Evolutionary conservation across 1,140 invertebrate species (phyloP).

Genomic region (Drosophila erecta): DNA sequence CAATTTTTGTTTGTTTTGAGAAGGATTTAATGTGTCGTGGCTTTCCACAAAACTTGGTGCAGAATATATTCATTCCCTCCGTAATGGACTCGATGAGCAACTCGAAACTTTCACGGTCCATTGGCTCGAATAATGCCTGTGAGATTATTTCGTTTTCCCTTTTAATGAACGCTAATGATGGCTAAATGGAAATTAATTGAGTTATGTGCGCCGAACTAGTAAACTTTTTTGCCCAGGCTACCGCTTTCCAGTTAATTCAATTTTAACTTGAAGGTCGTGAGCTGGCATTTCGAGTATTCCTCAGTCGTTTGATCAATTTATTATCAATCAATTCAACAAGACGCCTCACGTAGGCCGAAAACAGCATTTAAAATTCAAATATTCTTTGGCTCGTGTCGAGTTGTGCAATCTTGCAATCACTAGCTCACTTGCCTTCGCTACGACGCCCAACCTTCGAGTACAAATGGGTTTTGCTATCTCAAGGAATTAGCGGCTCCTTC

Average conservation of each 20-base stretch:
- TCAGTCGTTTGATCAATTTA: conserved; percentile 44
- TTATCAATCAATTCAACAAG: conserved; percentile 49
- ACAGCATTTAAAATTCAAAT: background rate
- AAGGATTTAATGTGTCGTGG: conserved; percentile 3
- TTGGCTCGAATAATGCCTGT: conserved; percentile 1
- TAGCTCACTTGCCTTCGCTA: background rate
- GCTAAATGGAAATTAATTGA: conserved; percentile 70
- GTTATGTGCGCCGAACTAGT: conserved; percentile 20
- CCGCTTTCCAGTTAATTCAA: conserved; percentile 43
- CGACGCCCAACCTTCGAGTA: background rate
- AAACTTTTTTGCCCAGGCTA: conserved; percentile 13
- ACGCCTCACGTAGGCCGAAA: conserved; percentile 15
- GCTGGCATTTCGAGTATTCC: conserved; percentile 29
- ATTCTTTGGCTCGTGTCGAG: conserved; percentile 14
- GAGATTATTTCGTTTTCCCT: conserved; percentile 41
- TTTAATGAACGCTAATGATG: conserved; percentile 61
- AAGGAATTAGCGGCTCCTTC: background rate
- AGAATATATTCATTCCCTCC: conserved; percentile 14
- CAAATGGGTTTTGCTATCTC: background rate
- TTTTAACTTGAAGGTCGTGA: conserved; percentile 48
- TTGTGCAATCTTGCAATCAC: conserved; percentile 11
- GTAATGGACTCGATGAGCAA: conserved; percentile 44
- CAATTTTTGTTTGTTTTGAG: conserved; percentile 1
- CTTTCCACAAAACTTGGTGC: too few relatives aligned
- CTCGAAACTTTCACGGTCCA: conserved; percentile 25